Percentiles rank a stretch among this genome's conserved stretches.
Conservation (phyloP, 2,113 vertebrate genomes). For the Solenodon paradoxus region DNA sequence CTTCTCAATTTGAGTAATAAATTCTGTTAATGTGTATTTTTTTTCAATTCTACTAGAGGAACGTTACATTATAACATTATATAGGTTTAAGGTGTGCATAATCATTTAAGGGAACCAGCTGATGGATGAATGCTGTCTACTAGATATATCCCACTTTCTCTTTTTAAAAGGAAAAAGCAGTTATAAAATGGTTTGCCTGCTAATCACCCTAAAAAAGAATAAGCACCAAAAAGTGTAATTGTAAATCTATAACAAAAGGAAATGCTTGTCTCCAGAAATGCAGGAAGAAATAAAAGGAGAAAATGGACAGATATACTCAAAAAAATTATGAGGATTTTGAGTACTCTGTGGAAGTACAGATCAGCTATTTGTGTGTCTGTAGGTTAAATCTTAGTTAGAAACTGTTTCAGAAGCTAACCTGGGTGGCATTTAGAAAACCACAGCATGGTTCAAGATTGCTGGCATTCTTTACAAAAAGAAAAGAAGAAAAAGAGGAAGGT, state of each 20-base stretch:
- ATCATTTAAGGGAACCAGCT: not conserved
- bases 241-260: not conserved
- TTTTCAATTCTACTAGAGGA: not conserved
- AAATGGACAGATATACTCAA: not conserved
- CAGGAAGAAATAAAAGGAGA: slow-evolving; percentile 5
- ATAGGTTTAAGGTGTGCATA: no score
- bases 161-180: not conserved
- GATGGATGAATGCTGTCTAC: not conserved
- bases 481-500: slow-evolving; percentile 55
- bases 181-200: not conserved
- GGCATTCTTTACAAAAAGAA: slow-evolving; percentile 50
- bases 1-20: slow-evolving; percentile 6
- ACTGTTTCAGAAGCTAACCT: slow-evolving; percentile 40
- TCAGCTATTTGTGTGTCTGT: not conserved
- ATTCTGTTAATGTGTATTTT: not conserved
- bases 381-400: slow-evolving; percentile 36
- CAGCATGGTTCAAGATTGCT: slow-evolving; percentile 58
- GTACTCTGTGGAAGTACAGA: not conserved
- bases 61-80: no score
- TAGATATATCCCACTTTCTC: not conserved
- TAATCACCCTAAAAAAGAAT: not conserved
- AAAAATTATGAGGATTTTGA: not conserved
- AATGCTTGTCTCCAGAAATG: slow-evolving; percentile 21
- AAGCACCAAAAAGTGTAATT: not conserved
- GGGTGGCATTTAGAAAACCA: slow-evolving; percentile 58